phyloP scores from a whole-genome alignment of 2,888 invertebrate genomes.

The Caenorhabditis sp. region DNA sequence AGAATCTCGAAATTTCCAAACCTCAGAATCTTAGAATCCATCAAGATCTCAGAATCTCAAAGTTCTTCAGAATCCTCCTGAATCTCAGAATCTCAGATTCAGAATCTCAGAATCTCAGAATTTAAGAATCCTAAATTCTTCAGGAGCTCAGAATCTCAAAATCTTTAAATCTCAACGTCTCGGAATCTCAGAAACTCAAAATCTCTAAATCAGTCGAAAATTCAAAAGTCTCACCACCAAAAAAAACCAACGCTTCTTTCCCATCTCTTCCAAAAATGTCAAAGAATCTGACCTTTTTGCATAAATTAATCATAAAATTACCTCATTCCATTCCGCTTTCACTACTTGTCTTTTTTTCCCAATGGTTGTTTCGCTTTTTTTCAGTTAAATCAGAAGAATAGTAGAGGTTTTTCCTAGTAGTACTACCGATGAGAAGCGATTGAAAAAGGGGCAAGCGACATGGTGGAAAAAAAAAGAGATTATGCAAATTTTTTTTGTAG shows the following conservation, averaged over 20 bases:
- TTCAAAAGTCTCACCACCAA: neutral
- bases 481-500: conserved; percentile 25
- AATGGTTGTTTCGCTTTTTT: neutral
- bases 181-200: neutral
- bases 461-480: conserved; percentile 1
- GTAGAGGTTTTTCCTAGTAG: neutral
- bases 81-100: neutral
- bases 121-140: neutral
- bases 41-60: neutral
- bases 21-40: neutral
- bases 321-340: neutral
- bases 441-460: conserved; percentile 4
- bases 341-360: neutral
- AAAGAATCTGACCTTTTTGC: conserved; percentile 31
- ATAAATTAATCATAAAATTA: conserved; percentile 19
- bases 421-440: neutral
- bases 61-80: neutral
- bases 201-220: too few species aligned
- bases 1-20: neutral
- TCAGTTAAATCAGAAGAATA: neutral
- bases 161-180: neutral
- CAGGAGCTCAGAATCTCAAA: neutral
- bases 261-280: neutral
- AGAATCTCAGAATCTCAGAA: neutral
- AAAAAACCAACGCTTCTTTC: conserved; percentile 29